phyloP scores from a whole-genome alignment of 2,113 vertebrate genomes.

The Chloropsis hardwickii region DNA sequence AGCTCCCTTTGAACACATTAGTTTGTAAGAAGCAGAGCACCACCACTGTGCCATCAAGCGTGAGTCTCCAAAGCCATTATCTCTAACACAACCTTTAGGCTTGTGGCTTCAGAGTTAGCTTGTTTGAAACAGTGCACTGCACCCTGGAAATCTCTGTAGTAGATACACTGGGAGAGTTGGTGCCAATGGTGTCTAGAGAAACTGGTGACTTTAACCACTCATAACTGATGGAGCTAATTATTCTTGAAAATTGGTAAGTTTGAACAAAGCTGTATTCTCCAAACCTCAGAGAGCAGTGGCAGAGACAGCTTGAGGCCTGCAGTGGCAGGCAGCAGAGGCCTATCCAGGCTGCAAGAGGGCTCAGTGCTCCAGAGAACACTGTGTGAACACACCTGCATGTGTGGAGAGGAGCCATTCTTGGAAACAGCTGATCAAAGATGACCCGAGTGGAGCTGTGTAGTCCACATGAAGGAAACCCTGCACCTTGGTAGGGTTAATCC shows the following conservation, averaged over 20 bases:
- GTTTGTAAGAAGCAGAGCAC: not conserved
- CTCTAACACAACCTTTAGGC: not conserved
- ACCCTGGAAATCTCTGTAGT: not conserved
- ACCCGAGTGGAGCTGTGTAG: not conserved
- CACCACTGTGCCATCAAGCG: not conserved
- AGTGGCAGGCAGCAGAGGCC: not conserved
- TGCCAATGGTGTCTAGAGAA: not conserved
- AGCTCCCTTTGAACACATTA: rapidly evolving
- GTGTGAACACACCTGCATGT: rapidly evolving
- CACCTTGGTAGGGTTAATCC: not conserved
- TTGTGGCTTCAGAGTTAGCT: not conserved
- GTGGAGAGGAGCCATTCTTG: not conserved
- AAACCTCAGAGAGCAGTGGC: not conserved
- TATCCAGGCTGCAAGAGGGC: not conserved
- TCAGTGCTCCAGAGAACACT: not conserved
- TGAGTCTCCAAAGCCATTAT: not conserved
- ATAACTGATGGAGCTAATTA: not conserved
- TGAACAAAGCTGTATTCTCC: not conserved
- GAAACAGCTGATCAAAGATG: not conserved
- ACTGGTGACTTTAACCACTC: not conserved
- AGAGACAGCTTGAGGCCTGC: not conserved
- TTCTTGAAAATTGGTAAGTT: rapidly evolving
- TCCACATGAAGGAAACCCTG: not conserved
- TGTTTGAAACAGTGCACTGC: not conserved
- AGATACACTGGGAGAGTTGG: not conserved